Percentiles rank a stretch among this genome's conserved stretches.
Evolutionary conservation across 2,113 vertebrate genomes (phyloP).

Genomic region (Rynchops niger): DNA sequence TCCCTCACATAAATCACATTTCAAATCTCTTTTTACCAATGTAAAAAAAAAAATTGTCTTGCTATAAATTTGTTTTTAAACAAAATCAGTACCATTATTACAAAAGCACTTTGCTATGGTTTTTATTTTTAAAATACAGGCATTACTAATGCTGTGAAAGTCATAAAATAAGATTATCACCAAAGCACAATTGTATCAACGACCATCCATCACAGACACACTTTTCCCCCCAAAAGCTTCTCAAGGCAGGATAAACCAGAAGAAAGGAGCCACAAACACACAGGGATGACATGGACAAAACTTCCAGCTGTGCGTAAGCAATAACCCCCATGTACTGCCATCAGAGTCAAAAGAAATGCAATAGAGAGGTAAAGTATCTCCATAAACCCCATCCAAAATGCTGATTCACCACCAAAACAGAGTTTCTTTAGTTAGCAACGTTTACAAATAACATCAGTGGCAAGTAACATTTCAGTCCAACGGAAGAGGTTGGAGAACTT

Average conservation of each 20-base stretch:
- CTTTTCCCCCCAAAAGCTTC: neutral
- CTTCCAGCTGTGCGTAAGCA: neutral
- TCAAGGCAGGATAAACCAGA: neutral
- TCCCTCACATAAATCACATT: neutral
- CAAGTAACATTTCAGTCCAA: neutral
- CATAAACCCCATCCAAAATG: neutral
- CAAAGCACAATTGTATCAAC: neutral
- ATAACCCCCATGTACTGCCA: neutral
- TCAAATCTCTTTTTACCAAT: neutral
- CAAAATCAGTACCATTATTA: neutral
- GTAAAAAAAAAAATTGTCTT: neutral
- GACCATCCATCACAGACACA: neutral
- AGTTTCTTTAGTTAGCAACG: neutral
- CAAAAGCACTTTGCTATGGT: neutral
- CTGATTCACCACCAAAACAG: neutral
- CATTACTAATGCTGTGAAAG: neutral
- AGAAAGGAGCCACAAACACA: neutral
- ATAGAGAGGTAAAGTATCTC: neutral
- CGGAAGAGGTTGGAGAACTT: neutral
- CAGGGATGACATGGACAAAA: neutral
- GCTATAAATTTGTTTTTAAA: neutral
- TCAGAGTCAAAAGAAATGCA: neutral
- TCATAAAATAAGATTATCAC: neutral
- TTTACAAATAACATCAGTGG: neutral
- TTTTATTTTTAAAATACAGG: conserved; percentile 23